Evolutionary conservation across 2,113 vertebrate species (phyloP).

Genomic region (Zeus faber): DNA sequence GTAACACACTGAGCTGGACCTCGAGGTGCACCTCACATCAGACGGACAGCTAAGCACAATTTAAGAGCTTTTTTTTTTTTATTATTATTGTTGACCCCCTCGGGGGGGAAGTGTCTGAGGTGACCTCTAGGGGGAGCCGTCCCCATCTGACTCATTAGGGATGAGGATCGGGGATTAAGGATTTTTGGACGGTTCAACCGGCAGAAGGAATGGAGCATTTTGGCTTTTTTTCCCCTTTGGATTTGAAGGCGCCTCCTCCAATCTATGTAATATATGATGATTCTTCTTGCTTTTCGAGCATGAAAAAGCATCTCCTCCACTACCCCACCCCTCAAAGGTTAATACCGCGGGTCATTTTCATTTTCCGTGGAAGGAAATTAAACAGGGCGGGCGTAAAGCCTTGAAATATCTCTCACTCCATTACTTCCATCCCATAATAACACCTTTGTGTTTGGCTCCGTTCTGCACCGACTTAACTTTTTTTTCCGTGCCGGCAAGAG

Average conservation of each 20-base stretch:
- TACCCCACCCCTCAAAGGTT: conserved; percentile 50
- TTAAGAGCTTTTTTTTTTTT: conserved; percentile 59
- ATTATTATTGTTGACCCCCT: conserved; percentile 36
- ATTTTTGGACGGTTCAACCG: conserved; percentile 46
- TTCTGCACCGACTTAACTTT: conserved; percentile 59
- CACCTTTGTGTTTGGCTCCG: conserved; percentile 70
- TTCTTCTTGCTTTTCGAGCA: no score
- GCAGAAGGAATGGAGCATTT: conserved; percentile 19
- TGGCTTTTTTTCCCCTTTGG: conserved; percentile 20
- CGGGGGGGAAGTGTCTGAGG: conserved; percentile 41
- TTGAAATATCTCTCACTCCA: conserved; percentile 61
- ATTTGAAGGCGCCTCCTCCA: no score
- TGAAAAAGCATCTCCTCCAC: conserved; percentile 47
- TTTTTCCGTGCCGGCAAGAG: no score
- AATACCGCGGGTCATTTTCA: conserved; percentile 63
- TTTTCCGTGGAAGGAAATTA: conserved; percentile 68
- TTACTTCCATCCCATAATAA: conserved; percentile 67
- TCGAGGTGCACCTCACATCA: conserved; percentile 53
- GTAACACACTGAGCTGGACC: conserved; percentile 49
- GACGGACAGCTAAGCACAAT: conserved; percentile 64
- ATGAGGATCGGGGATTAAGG: conserved; percentile 33
- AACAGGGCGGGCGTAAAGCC: conserved; percentile 58
- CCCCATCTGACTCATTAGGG: conserved; percentile 56
- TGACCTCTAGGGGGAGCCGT: conserved; percentile 41
- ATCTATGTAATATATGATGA: no score